Percentiles rank a stretch among this genome's conserved stretches.
phyloP scores from a whole-genome alignment of 2,888 invertebrate species.

The Caenorhabditis sp. region DNA sequence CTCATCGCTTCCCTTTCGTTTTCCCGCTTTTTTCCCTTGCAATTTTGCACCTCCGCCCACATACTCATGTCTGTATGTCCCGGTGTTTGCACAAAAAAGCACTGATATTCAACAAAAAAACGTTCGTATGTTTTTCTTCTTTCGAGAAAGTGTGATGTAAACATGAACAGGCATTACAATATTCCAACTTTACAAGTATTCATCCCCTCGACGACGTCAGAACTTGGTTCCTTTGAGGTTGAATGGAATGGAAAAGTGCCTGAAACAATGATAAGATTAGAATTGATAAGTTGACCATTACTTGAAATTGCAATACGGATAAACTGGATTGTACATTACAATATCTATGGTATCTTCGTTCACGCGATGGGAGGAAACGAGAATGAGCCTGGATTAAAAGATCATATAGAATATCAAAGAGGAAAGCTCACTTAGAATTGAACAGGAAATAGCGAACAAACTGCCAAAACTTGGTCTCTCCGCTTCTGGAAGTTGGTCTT shows the following conservation, averaged over 20 bases:
- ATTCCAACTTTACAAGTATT: conserved; percentile 21
- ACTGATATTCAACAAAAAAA: conserved; percentile 58
- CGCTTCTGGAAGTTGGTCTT: conserved; percentile 33
- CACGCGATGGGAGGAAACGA: conserved; percentile 29
- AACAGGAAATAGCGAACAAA: conserved; percentile 47
- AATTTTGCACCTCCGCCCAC: conserved; percentile 53
- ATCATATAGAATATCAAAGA: neutral
- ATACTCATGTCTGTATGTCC: conserved; percentile 39
- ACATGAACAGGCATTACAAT: conserved; percentile 5
- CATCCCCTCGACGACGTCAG: conserved; percentile 19
- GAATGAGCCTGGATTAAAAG: conserved; percentile 23
- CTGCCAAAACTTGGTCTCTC: conserved; percentile 43
- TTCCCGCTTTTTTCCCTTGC: conserved; percentile 11
- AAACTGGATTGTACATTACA: conserved; percentile 45
- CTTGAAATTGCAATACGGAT: conserved; percentile 47
- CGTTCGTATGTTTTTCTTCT: conserved; percentile 45
- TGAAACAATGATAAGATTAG: conserved; percentile 26
- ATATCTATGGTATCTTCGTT: conserved; percentile 28
- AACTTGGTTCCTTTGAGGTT: conserved; percentile 50
- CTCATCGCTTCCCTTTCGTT: conserved; percentile 39
- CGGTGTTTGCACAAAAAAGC: conserved; percentile 55
- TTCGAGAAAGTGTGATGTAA: conserved; percentile 14
- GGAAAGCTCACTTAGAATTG: conserved; percentile 33
- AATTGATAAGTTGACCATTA: neutral
- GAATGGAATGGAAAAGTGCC: conserved; percentile 56